These are phyloP conservation scores for Montipora capricornis DNA, from an alignment of 64 coral and sea anemone genomes.

Conservation along the genomic window DNA sequence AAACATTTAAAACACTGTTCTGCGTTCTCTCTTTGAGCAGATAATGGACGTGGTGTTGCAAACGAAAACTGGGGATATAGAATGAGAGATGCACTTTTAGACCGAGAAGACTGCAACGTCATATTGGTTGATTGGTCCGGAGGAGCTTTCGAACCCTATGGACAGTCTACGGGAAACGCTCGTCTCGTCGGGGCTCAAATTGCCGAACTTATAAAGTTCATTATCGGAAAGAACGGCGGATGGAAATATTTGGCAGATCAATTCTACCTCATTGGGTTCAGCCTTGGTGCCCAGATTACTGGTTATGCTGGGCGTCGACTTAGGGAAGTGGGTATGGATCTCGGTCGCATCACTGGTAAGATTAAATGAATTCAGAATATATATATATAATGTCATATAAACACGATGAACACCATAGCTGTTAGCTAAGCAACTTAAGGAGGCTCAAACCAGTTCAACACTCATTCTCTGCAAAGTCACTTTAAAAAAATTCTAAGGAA, in stretches of 20 bases:
- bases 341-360: slow-evolving; percentile 60
- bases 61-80: slow-evolving; percentile 7
- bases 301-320: slow-evolving; percentile 42
- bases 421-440: too few relatives aligned
- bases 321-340: not conserved
- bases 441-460: too few relatives aligned
- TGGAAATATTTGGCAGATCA: not conserved
- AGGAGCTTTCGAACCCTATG: slow-evolving; percentile 43
- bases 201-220: slow-evolving; percentile 37
- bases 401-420: too few relatives aligned
- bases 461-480: too few relatives aligned
- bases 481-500: too few relatives aligned
- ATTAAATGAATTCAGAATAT: too few relatives aligned
- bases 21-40: not conserved
- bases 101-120: slow-evolving; percentile 55
- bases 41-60: not conserved
- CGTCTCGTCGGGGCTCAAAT: slow-evolving; percentile 69
- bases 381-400: too few relatives aligned
- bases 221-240: not conserved
- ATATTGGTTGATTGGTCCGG: slow-evolving; percentile 70
- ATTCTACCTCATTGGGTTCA: slow-evolving; percentile 51
- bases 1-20: not conserved
- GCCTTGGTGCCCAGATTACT: slow-evolving; percentile 47
- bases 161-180: slow-evolving; percentile 23
- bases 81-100: slow-evolving; percentile 58